Conservation (phyloP, 2,888 invertebrate species). For the Scaptomyza polygonia region DNA sequence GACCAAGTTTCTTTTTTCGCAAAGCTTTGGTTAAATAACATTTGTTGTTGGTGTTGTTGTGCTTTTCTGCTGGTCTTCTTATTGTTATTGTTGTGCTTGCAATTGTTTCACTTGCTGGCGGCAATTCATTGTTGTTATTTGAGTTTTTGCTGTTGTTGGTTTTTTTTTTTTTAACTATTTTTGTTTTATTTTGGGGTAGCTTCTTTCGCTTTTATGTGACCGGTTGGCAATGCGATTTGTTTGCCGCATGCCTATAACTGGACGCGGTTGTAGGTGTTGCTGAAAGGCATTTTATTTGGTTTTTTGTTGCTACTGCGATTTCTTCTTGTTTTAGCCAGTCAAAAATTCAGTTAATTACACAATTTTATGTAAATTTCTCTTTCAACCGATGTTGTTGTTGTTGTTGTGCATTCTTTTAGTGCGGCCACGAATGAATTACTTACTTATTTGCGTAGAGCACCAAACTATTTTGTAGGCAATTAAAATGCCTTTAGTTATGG, state of each 20-base stretch:
- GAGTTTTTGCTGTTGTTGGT: conserved; percentile 21
- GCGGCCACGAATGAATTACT: conserved; percentile 69
- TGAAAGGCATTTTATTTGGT: conserved; percentile 39
- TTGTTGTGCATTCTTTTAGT: conserved; percentile 63
- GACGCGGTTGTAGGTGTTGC: conserved; percentile 58
- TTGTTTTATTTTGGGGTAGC: conserved; percentile 38
- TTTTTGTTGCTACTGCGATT: conserved; percentile 7
- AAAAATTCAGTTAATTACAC: conserved; percentile 68
- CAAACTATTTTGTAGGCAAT: conserved; percentile 69
- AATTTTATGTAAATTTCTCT: conserved; percentile 77
- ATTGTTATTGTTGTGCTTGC: conserved; percentile 46
- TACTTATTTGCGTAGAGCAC: conserved; percentile 64
- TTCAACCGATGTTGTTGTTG: conserved; percentile 34
- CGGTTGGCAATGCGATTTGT: conserved; percentile 29
- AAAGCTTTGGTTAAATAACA: conserved; percentile 63
- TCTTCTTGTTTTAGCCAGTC: conserved; percentile 48
- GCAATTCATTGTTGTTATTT: conserved; percentile 32
- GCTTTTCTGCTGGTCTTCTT: conserved; percentile 34
- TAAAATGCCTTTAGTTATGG: conserved; percentile 63
- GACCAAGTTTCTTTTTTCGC: conserved; percentile 68
- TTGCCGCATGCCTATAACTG: conserved; percentile 43
- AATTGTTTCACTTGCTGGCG: conserved; percentile 57
- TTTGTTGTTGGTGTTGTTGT: conserved; percentile 37
- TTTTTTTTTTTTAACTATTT: conserved; percentile 4
- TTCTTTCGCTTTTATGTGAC: conserved; percentile 66